Base-by-base conservation (phyloP, 2,797 vertebrate species). In the Sebastes vulpes region DNA sequence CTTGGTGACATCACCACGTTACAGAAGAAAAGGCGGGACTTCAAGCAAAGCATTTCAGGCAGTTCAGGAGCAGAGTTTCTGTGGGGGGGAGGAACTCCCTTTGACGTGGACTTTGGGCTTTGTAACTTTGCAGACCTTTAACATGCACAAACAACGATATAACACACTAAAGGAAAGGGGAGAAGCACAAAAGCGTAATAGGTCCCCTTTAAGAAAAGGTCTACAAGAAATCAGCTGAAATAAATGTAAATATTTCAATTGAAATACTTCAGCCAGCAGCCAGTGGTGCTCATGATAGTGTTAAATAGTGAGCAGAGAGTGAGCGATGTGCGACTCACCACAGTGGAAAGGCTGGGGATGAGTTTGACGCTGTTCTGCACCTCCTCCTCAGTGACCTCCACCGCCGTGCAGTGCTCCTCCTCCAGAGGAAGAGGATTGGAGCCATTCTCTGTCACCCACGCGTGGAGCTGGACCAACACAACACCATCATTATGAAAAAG, bases 371-470 rank as follows among this genome's bases (percentile, higher is more conserved):
- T 99, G 94, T 99, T 99, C 94, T 98, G 96, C 86, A 99, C 97
- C 87, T 99, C 98, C 90, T 99, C 98, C 76, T 98, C 97, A 0
- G 98, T 99, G 82, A 99, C 97, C 91, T 98, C 98, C 89, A 99
- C 96, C 29, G 96, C 85, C 0, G 95, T 96, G 85, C 98, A 99
- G 83, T 99, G 98, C 65, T 99, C 97, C 66, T 98, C 97, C 92
- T 99, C 98, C n/a, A 97, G 95, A 0, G 98, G 98, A 54, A 99
- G 96, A 0, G 94, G 96, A 56, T 96, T 93, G 1, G 93, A 80
- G 0, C 96, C 97, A 0, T 93, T 87, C 83, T 90, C 93, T 1
- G 97, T 98, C 82, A 98, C 95, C 98, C 98, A 99, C 0, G 93
- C 94, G 61, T 99, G 97, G 57, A 97, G 71, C 98, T 99, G 80